A percentile compares a stretch with the other conserved stretches of the same genome.
phyloP scores from a whole-genome alignment of 2,888 invertebrate species.

The Papilio demoleus region DNA sequence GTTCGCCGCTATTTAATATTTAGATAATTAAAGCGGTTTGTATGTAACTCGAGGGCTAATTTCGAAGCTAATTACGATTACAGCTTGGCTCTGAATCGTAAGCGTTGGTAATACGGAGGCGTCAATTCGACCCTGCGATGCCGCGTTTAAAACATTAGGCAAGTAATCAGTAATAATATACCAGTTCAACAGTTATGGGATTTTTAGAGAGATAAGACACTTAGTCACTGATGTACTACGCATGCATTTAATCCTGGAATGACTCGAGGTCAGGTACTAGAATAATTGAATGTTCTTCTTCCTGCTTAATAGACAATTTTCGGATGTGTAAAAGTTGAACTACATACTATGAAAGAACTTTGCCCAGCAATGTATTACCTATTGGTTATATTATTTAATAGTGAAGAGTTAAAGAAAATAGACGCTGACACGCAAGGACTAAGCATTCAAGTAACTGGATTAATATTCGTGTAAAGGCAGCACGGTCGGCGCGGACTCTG shows the following conservation, averaged over 20 bases:
- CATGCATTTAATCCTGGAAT: no score
- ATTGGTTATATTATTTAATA: no score
- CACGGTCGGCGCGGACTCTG: constrained; percentile 60
- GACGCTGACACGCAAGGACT: neutral
- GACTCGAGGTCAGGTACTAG: no score
- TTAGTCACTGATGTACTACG: no score
- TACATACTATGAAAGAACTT: no score
- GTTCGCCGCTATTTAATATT: constrained; percentile 57
- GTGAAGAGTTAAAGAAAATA: neutral
- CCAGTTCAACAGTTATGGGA: neutral
- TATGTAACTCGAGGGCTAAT: constrained; percentile 66
- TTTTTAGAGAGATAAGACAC: no score
- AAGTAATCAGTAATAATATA: neutral
- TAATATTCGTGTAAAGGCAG: constrained; percentile 51
- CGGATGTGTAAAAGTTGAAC: no score
- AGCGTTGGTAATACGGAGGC: constrained; percentile 59
- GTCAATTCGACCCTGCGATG: constrained; percentile 65
- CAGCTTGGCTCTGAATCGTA: constrained; percentile 62
- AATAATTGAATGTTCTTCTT: no score
- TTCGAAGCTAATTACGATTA: constrained; percentile 70
- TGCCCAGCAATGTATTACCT: no score
- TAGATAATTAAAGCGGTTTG: constrained; percentile 50
- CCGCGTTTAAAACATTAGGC: constrained; percentile 50
- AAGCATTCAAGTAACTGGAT: constrained; percentile 14
- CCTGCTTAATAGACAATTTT: no score